phyloP scores from a whole-genome alignment of 2,888 invertebrate species.

The Pseudeuparius sepicola region DNA sequence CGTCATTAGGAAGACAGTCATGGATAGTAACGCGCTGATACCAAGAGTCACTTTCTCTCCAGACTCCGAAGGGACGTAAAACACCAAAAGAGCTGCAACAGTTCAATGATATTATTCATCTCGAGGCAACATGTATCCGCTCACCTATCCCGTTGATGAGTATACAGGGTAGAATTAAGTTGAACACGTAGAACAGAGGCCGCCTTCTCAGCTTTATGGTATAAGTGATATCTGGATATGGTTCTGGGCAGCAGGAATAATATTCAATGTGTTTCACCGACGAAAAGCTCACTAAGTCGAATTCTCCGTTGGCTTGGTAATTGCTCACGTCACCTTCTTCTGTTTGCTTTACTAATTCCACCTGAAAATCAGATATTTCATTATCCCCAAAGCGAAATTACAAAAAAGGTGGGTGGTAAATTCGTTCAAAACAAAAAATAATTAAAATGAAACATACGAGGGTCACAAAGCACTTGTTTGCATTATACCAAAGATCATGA shows the following conservation, averaged over 20 bases:
- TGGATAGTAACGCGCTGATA: constrained; percentile 76
- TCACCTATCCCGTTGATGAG: constrained; percentile 77
- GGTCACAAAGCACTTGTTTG: too few species aligned
- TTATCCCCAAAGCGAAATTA: too few species aligned
- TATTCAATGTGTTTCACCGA: constrained; percentile 61
- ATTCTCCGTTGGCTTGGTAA: constrained; percentile 88
- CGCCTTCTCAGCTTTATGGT: constrained; percentile 63
- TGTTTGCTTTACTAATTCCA: constrained; percentile 65
- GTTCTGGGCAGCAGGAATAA: constrained; percentile 73
- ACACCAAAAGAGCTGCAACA: constrained; percentile 63
- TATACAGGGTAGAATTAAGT: constrained; percentile 73
- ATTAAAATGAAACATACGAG: too few species aligned
- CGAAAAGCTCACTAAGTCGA: constrained; percentile 69
- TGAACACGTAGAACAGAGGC: constrained; percentile 80
- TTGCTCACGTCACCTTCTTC: constrained; percentile 78
- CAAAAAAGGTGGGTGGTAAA: too few species aligned
- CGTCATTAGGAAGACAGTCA: constrained; percentile 84
- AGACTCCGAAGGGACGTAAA: constrained; percentile 81
- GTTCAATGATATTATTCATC: too few species aligned
- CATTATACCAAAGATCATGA: too few species aligned
- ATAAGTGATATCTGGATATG: constrained; percentile 78
- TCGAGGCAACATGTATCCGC: too few species aligned
- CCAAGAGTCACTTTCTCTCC: constrained; percentile 82
- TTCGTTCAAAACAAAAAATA: too few species aligned
- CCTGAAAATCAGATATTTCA: too few species aligned